phyloP scores from a whole-genome alignment of 2,113 vertebrate species.

The Naja naja region DNA sequence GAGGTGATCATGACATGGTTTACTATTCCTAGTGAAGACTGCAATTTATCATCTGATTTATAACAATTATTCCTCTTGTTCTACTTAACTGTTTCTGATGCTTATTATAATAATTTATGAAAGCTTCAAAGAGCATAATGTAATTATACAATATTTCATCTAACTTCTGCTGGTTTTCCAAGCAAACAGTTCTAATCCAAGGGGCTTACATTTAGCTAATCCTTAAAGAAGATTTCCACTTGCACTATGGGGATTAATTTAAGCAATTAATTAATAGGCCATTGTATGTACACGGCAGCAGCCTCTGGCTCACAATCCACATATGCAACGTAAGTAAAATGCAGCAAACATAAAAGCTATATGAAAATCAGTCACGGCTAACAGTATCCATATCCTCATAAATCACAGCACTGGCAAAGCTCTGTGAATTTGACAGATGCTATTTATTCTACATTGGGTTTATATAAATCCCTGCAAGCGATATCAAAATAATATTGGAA shows the following conservation, averaged over 20 bases:
- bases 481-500: not conserved
- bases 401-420: not conserved
- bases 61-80: not conserved
- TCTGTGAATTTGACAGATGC: not conserved
- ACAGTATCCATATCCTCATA: not conserved
- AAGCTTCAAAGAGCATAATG: not conserved
- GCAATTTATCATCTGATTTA: not conserved
- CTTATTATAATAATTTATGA: not conserved
- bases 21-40: not conserved
- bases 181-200: not conserved
- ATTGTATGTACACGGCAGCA: not conserved
- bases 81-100: not conserved
- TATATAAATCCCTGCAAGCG: not conserved
- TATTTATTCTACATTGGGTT: not conserved
- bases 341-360: not conserved
- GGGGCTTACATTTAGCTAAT: not conserved
- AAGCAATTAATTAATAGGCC: not conserved
- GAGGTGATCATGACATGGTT: not conserved
- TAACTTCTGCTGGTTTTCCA: not conserved
- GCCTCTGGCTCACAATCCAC: not conserved
- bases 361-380: not conserved
- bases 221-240: slow-evolving; percentile 17
- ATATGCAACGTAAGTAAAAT: not conserved
- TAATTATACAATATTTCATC: not conserved
- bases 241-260: slow-evolving; percentile 12